Evolutionary conservation across 2,797 vertebrate species (phyloP), one percentile per base, ranked within the genome.

Genomic region (Megaceryle alcyon): DNA sequence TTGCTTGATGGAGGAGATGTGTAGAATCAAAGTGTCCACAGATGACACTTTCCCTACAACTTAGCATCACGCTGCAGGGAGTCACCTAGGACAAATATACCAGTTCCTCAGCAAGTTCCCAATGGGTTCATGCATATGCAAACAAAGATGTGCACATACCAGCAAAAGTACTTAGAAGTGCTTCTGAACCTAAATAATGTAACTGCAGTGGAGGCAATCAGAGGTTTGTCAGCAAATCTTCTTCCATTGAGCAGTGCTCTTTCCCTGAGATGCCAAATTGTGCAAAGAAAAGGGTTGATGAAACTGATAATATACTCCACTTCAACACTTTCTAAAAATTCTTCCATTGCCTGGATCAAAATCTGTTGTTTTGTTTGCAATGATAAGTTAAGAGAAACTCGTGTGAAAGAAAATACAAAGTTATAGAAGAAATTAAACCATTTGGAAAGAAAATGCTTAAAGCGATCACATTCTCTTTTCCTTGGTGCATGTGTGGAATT

Each of bases 401-500:
- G 1, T 10, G 17, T 65, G 33, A 53, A 82, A 87, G 39, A 76
- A 91, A 87, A 17, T 12, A 35, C 5, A 76, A 26, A 72, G 25
- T 43, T 66, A 80, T 39, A 89, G 43, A 35, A 80, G 22, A 87
- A 94, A 80, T 69, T 9, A 82, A 93, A 46, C 57, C 41, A 51
- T 64, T 84, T 82, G n/a, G 71, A 85, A 84, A 78, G 61, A 82
- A 65, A 82, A 69, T 19, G n/a, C 19, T 82, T 70, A 14, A 69
- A 64, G n/a, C 0, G 0, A 48, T 57, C 25, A 68, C 68, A 76
- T 81, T 12, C 21, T 71, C 63, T 71, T 87, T 46, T 91, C 44
- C 31, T 94, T 79, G 63, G 60, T 81, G 61, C 46, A n/a, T 75
- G n/a, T 83, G 69, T 65, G 68, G 82, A 95, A 75, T 92, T 88